Percentiles rank a stretch among this genome's conserved stretches.
These are phyloP conservation scores for Monopterus albus DNA, from an alignment of 2,113 vertebrate species.

Conservation along the genomic window DNA sequence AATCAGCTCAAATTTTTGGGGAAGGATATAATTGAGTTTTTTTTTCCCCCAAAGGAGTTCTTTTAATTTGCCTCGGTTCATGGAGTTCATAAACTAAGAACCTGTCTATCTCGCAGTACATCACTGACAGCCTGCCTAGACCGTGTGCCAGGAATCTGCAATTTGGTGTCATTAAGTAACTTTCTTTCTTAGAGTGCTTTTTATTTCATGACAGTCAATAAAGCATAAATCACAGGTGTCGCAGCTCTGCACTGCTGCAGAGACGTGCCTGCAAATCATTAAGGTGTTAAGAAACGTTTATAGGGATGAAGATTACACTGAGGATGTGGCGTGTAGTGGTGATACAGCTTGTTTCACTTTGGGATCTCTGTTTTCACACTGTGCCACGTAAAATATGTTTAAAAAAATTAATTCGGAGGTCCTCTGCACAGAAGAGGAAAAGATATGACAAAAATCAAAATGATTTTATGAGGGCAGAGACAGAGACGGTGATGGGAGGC, in stretches of 20 bases:
- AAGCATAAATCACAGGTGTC: conserved; percentile 11
- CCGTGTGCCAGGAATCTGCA: neutral
- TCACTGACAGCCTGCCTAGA: neutral
- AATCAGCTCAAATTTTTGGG: too few relatives aligned
- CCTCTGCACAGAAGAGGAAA: too few relatives aligned
- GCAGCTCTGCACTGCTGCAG: conserved; percentile 16
- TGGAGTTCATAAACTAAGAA: neutral
- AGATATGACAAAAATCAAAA: too few relatives aligned
- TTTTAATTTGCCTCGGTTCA: too few relatives aligned
- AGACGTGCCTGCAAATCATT: conserved; percentile 17
- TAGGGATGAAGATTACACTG: neutral
- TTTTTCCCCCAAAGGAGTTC: too few relatives aligned
- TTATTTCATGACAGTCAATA: conserved; percentile 17
- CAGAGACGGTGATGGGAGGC: too few relatives aligned
- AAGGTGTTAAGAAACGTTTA: conserved; percentile 17
- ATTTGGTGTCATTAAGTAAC: neutral
- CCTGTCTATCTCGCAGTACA: neutral
- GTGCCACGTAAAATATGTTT: neutral
- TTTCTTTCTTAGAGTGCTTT: conserved; percentile 18
- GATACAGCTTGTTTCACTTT: neutral
- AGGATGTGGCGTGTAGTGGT: neutral
- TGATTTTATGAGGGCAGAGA: too few relatives aligned
- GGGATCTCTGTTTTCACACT: neutral
- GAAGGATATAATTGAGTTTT: too few relatives aligned
- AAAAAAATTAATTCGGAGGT: too few relatives aligned